phyloP scores from a whole-genome alignment of 2,888 invertebrate genomes.

The Desoria tigrina region DNA sequence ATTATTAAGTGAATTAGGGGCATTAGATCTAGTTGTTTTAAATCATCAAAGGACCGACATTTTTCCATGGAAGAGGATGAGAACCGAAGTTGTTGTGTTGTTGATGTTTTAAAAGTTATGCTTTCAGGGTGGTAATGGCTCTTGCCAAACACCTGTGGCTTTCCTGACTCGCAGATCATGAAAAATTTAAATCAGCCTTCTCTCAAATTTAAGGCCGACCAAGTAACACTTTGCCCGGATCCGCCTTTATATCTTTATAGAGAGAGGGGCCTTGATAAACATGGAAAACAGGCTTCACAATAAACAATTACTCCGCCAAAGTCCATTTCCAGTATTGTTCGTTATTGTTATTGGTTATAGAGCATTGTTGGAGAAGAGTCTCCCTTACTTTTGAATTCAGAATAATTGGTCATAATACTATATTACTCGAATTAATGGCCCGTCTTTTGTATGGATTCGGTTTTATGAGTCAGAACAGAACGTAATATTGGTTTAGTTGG shows the following conservation, averaged over 20 bases:
- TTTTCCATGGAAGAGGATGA: slow-evolving; percentile 5
- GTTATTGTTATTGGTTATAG: too few species aligned
- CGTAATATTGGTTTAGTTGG: too few species aligned
- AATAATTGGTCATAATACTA: too few species aligned
- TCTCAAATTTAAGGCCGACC: slow-evolving; percentile 10
- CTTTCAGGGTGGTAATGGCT: slow-evolving; percentile 49
- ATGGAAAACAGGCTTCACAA: too few species aligned
- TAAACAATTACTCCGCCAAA: too few species aligned
- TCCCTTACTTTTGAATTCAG: too few species aligned
- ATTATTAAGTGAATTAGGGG: slow-evolving; percentile 18
- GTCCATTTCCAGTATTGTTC: too few species aligned
- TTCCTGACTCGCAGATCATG: slow-evolving; percentile 11
- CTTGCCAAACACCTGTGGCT: slow-evolving; percentile 44
- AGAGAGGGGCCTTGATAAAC: too few species aligned
- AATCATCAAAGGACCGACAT: background rate
- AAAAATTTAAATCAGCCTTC: slow-evolving; percentile 5
- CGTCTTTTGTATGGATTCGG: too few species aligned
- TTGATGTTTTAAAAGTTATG: slow-evolving; percentile 17
- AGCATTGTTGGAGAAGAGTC: too few species aligned
- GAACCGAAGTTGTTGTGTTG: slow-evolving; percentile 8
- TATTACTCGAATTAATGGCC: too few species aligned
- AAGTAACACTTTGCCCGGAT: background rate
- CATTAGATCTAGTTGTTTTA: slow-evolving; percentile 11
- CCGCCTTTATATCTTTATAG: slow-evolving; percentile 9
- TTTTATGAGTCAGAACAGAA: too few species aligned